A percentile compares a stretch with the other conserved stretches of the same genome.
Conservation (phyloP, 2,888 invertebrate species). For the Trypoxylon attenuatum region DNA sequence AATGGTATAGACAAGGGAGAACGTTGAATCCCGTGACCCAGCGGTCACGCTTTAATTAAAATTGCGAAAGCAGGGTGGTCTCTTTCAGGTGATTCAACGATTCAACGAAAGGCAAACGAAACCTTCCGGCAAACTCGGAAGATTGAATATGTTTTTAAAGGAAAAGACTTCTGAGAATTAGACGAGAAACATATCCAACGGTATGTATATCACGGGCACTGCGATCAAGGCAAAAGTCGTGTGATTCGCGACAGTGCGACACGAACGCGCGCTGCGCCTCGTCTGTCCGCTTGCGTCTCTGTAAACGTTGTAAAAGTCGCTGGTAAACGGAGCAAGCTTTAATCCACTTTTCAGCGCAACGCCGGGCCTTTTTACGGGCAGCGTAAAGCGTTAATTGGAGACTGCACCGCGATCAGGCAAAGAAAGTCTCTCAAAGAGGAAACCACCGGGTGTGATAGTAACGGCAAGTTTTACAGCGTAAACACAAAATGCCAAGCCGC, state of each 20-base stretch:
- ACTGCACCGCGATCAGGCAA: conserved; percentile 58
- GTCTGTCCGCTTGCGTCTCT: conserved; percentile 19
- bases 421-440: conserved; percentile 58
- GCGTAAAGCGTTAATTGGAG: conserved; percentile 68
- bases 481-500: conserved; percentile 41
- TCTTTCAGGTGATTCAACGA: too few relatives aligned
- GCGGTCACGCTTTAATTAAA: too few relatives aligned
- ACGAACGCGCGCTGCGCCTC: not conserved
- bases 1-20: too few relatives aligned
- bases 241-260: not conserved
- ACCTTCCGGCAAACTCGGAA: too few relatives aligned
- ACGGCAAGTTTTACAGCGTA: conserved; percentile 53
- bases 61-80: too few relatives aligned
- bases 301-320: conserved; percentile 52
- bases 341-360: conserved; percentile 57
- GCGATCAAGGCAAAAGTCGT: conserved; percentile 13
- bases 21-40: too few relatives aligned
- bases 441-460: conserved; percentile 46
- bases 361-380: conserved; percentile 58
- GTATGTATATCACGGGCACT: too few relatives aligned
- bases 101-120: too few relatives aligned
- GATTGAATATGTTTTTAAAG: too few relatives aligned
- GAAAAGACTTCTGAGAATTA: too few relatives aligned
- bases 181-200: too few relatives aligned
- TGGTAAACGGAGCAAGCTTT: conserved; percentile 52